These are phyloP conservation scores for Amphimedon queenslandica DNA, from an alignment of 37 sponge, comb jelly and placozoan species.

Conservation along the genomic window DNA sequence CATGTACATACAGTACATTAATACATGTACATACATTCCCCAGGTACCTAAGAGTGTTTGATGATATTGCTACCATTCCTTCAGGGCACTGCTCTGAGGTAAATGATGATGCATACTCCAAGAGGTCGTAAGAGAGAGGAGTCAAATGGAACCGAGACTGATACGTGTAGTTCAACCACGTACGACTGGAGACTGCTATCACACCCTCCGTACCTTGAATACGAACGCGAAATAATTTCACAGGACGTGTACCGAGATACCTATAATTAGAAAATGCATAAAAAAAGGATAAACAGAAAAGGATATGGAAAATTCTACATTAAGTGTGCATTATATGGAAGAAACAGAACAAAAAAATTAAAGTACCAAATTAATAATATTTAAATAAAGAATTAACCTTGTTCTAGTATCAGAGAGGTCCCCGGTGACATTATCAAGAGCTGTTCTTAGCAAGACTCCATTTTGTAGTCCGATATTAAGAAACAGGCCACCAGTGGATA, in stretches of 20 bases:
- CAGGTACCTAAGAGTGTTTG: conserved; percentile 82
- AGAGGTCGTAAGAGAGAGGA: conserved; percentile 91
- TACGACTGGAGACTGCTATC: conserved; percentile 91
- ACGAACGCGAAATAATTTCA: conserved; percentile 88
- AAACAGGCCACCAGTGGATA: conserved; percentile 66
- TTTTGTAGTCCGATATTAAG: conserved; percentile 97
- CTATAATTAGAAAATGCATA: conserved; percentile 17
- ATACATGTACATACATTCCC: too few relatives aligned
- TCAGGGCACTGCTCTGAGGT: conserved; percentile 98
- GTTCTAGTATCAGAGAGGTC: conserved; percentile 98
- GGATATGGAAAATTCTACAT: not conserved
- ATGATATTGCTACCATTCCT: conserved; percentile 94
- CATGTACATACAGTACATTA: too few relatives aligned
- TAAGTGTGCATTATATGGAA: too few relatives aligned
- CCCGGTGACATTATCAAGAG: conserved; percentile 91
- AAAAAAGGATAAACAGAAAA: not conserved
- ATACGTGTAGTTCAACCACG: conserved; percentile 92
- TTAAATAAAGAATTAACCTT: conserved; percentile 69
- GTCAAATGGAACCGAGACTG: conserved; percentile 96
- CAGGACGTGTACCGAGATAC: conserved; percentile 92
- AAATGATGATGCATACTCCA: conserved; percentile 96
- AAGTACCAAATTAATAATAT: not conserved
- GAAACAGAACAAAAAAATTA: too few relatives aligned
- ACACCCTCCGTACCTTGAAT: conserved; percentile 88
- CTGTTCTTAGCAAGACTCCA: conserved; percentile 93